These are phyloP conservation scores for Halcyon malimbica DNA, from an alignment of 2,113 vertebrate genomes.

Conservation along the genomic window DNA sequence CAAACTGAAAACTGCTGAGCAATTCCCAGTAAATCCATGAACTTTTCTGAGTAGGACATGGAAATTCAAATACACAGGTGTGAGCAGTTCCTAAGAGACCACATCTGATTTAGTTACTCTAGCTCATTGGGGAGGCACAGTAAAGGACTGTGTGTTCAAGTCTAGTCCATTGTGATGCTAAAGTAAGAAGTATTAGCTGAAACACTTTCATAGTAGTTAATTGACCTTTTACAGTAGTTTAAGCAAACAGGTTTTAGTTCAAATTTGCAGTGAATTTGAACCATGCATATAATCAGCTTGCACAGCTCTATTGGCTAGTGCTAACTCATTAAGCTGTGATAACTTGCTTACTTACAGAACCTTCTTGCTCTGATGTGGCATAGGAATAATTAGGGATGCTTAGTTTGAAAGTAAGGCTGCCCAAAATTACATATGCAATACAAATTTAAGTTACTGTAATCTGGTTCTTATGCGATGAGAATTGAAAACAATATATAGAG, in stretches of 20 bases:
- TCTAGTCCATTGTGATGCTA: not conserved
- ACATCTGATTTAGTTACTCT: not conserved
- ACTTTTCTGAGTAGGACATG: not conserved
- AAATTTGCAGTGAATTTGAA: conserved; percentile 39
- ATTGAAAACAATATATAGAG: not conserved
- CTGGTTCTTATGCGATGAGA: not conserved
- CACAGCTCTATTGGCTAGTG: not conserved
- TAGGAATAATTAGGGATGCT: not conserved
- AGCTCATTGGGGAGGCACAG: not conserved
- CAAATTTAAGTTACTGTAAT: not conserved
- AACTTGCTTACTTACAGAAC: not conserved
- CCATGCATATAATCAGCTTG: conserved; percentile 6
- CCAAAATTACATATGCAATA: not conserved
- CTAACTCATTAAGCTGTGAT: conserved; percentile 25
- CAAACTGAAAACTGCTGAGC: not conserved
- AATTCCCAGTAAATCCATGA: not conserved
- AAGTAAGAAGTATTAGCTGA: not conserved
- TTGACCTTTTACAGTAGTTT: conserved; percentile 50
- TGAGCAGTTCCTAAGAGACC: not conserved
- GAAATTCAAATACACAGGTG: not conserved
- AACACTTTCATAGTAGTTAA: conserved; percentile 3
- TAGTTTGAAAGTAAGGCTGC: not conserved
- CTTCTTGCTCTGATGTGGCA: not conserved
- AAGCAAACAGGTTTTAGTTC: conserved; percentile 45
- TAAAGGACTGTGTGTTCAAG: not conserved